Conservation (phyloP, 1,140 invertebrate species). For the Aporrectodea caliginosa region DNA sequence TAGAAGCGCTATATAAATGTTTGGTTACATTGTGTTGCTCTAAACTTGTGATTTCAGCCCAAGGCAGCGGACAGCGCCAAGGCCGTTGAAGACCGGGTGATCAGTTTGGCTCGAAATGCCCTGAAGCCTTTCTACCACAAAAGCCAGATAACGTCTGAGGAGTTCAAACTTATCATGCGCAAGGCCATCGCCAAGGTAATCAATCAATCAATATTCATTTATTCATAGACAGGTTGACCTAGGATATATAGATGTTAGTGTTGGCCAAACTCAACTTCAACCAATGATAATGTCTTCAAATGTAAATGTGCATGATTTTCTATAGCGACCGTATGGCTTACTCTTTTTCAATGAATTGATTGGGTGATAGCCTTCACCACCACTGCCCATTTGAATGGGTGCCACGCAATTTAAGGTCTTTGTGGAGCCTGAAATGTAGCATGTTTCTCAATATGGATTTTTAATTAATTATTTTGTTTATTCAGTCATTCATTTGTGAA, state of each 20-base stretch:
- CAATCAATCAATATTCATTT: not conserved
- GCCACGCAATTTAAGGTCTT: too few relatives aligned
- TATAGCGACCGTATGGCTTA: not conserved
- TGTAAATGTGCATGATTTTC: not conserved
- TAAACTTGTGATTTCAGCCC: too few relatives aligned
- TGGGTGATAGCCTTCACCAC: too few relatives aligned
- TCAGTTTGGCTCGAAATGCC: slow-evolving; percentile 7
- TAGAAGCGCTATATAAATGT: too few relatives aligned
- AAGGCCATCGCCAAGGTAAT: slow-evolving; percentile 18
- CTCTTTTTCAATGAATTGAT: not conserved
- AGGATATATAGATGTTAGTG: not conserved
- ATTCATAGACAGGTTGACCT: not conserved
- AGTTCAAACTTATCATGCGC: slow-evolving; percentile 22
- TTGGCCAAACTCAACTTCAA: not conserved
- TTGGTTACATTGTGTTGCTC: too few relatives aligned
- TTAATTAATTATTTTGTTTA: too few relatives aligned
- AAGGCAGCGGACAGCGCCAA: not conserved
- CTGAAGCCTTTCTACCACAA: slow-evolving; percentile 19
- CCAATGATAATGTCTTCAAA: not conserved
- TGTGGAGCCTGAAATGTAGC: too few relatives aligned
- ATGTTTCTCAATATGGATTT: too few relatives aligned
- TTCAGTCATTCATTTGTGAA: too few relatives aligned
- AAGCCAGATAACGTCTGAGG: slow-evolving; percentile 5
- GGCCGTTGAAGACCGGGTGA: slow-evolving; percentile 13
- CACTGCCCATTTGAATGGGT: too few relatives aligned